A percentile compares a stretch with the other conserved stretches of the same genome.
Conservation (phyloP, 2,888 invertebrate genomes). For the Lamellibrachia columna region DNA sequence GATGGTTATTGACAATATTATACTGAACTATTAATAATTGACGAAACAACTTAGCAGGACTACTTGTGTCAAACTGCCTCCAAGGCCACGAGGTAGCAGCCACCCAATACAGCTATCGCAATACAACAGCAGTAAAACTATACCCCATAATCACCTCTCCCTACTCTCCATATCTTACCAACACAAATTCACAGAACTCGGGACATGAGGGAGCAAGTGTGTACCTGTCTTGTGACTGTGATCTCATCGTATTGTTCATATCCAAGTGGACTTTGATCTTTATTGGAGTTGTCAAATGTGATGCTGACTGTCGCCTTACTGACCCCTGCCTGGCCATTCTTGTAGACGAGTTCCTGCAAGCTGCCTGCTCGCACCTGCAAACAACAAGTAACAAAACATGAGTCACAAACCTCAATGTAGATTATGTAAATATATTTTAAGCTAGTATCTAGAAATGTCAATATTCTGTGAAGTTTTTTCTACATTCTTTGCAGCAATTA, state of each 20-base stretch:
- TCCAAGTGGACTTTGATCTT: constrained; percentile 84
- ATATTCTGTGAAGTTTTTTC: too few species aligned
- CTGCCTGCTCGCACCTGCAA: constrained; percentile 86
- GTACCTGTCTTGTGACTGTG: constrained; percentile 78
- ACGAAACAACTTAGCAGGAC: too few species aligned
- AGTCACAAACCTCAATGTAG: background rate
- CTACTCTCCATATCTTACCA: background rate
- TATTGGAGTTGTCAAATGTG: constrained; percentile 89
- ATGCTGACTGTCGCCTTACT: constrained; percentile 95
- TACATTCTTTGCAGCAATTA: too few species aligned
- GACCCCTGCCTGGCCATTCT: constrained; percentile 95
- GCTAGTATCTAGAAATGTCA: too few species aligned
- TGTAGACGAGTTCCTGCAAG: constrained; percentile 95
- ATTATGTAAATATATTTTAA: background rate
- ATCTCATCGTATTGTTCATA: constrained; percentile 92
- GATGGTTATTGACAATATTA: too few species aligned
- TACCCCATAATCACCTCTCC: too few species aligned
- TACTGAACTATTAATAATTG: too few species aligned
- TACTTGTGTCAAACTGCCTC: too few species aligned
- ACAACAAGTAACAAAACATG: background rate
- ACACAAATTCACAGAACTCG: background rate
- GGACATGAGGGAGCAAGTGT: background rate
- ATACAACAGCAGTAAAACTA: too few species aligned
- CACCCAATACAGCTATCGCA: too few species aligned
- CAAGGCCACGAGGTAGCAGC: too few species aligned